Conservation (phyloP, 30 jellyfish, hydroid and myxozoan species). For the Turritopsis dohrnii region DNA sequence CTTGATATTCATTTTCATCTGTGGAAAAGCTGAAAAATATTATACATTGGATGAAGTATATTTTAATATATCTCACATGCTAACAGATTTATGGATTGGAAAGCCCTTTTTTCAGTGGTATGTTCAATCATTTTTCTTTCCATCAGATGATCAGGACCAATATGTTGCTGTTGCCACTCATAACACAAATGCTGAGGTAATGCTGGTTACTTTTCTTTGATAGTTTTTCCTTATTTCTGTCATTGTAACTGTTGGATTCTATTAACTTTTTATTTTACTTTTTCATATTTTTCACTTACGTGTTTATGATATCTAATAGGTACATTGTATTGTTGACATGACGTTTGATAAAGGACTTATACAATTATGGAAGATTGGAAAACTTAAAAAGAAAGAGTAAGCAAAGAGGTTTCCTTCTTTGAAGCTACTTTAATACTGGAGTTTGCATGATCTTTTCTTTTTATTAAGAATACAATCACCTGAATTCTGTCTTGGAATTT, state of each 20-base stretch:
- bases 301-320: not conserved
- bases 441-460: not conserved
- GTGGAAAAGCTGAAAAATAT: too few species aligned
- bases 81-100: too few species aligned
- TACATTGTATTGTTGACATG: constrained; percentile 8
- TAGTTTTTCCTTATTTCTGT: not conserved
- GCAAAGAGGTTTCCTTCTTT: not conserved
- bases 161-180: constrained; percentile 34
- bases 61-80: too few species aligned
- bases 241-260: too few species aligned
- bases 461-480: not conserved
- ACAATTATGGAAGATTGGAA: constrained; percentile 32
- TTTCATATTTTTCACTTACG: not conserved
- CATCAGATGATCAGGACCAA: constrained; percentile 22
- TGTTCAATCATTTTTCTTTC: not conserved
- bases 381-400: not conserved
- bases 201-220: not conserved
- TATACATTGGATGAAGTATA: too few species aligned
- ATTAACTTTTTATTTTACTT: too few species aligned
- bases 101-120: too few species aligned
- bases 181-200: constrained; percentile 19
- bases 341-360: constrained; percentile 17
- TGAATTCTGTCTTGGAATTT: constrained; percentile 33
- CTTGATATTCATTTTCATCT: too few species aligned
- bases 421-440: not conserved